These are phyloP conservation scores for Heliothis virescens DNA, from an alignment of 1,140 invertebrate genomes.

Conservation along the genomic window DNA sequence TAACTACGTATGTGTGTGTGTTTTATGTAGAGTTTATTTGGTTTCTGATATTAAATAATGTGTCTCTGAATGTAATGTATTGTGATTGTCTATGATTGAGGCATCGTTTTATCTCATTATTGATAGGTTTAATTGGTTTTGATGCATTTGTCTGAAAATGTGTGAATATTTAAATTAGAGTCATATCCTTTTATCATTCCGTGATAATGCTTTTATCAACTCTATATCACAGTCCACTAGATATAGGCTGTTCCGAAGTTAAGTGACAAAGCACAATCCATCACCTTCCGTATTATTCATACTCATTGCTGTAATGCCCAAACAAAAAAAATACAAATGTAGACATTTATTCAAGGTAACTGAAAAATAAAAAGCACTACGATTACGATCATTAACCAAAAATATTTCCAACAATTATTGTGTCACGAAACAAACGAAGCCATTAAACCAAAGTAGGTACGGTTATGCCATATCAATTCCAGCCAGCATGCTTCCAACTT, in stretches of 20 bases:
- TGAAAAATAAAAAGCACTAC: not conserved
- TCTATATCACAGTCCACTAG: too few species aligned
- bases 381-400: not conserved
- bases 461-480: constrained; percentile 47
- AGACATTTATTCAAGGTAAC: not conserved
- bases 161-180: too few species aligned
- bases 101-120: too few species aligned
- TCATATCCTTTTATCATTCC: too few species aligned
- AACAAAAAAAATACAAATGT: not conserved
- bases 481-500: constrained; percentile 49
- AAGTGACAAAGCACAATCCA: too few species aligned
- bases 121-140: too few species aligned
- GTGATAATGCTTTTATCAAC: too few species aligned
- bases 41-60: not conserved
- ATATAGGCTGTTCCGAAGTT: too few species aligned
- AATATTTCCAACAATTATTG: not conserved
- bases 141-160: too few species aligned
- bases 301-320: too few species aligned
- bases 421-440: constrained; percentile 19
- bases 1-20: constrained; percentile 5
- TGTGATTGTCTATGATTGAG: too few species aligned
- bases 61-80: not conserved
- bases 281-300: too few species aligned
- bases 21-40: not conserved
- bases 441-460: constrained; percentile 38